Evolutionary conservation across 2,113 vertebrate genomes (phyloP), one percentile per base, ranked within the genome.

Genomic region (Antigone vipio): DNA sequence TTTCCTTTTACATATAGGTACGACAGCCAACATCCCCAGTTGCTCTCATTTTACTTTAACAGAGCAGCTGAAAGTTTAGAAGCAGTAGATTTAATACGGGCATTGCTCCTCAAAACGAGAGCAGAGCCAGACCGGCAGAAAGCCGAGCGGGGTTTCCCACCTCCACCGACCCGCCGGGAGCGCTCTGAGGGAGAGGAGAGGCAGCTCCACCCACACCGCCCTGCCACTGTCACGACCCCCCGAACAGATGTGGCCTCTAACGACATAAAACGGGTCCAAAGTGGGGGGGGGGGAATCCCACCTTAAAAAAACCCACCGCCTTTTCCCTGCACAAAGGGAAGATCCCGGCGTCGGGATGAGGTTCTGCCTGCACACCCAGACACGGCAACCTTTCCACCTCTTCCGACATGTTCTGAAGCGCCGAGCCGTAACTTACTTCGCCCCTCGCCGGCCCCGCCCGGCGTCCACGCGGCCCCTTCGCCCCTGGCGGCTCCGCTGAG

Each of bases 41-140:
- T 76, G 9, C 35, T 32, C 18, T 80, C 32, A 22, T 47, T 75
- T 79, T 12, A 26, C 16, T 38, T 20, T 19, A n/a, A 13, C 6
- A 5, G 12, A 53, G n/a, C 7, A 53, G n/a, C 7, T 21, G 32
- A 2, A 42, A 47, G 29, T 9, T 50, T 14, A 12, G 13, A 15
- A 42, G 29, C 1, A 1, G 6, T 6, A 3, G 12, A 11, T 1
- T 32, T 6, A 55, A 6, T 3, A 13, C 15, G 1, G 23, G 9
- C 15, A 5, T 11, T 2, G 47, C 42, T 49, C 12, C 55, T 8
- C 3, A 4, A 6, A 18, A 5, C 2, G 7, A 8, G 34, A 9
- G 8, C 8, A 2, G 15, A 8, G 3, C 19, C 40, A 9, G 27
- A 60, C 27, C 21, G 16, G 16, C 55, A 27, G 22, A 1, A 34